phyloP scores from a whole-genome alignment of 1,140 invertebrate species.

The Lepeophtheirus salmonis region DNA sequence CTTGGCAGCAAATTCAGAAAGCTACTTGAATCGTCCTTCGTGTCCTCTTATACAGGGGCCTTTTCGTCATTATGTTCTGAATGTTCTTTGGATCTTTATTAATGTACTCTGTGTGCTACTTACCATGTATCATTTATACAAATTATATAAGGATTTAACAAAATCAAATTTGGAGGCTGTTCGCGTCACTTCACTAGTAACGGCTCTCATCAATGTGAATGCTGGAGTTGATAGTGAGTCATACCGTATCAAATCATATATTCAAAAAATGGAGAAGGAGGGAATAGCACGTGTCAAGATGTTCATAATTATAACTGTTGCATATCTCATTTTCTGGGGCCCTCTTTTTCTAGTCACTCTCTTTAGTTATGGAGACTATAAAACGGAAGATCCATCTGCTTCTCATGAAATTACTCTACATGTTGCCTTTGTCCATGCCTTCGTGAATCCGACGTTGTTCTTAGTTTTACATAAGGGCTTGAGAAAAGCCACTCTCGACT shows the following conservation, averaged over 20 bases:
- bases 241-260: constrained; percentile 51
- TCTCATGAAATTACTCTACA: constrained; percentile 44
- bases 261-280: constrained; percentile 51
- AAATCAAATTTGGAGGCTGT: constrained; percentile 48
- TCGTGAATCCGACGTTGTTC: constrained; percentile 61
- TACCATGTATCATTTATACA: constrained; percentile 61
- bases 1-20: constrained; percentile 56
- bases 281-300: constrained; percentile 36
- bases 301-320: constrained; percentile 61
- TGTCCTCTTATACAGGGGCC: constrained; percentile 53
- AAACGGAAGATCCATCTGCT: constrained; percentile 20
- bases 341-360: constrained; percentile 66
- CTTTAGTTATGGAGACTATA: constrained; percentile 26
- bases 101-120: constrained; percentile 65
- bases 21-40: constrained; percentile 43
- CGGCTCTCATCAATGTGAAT: constrained; percentile 17
- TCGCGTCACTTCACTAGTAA: constrained; percentile 45
- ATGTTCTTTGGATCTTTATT: constrained; percentile 69
- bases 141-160: constrained; percentile 60
- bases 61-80: constrained; percentile 66
- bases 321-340: constrained; percentile 69
- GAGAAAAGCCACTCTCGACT: constrained; percentile 8
- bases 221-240: constrained; percentile 34
- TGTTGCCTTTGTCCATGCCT: constrained; percentile 66
- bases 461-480: constrained; percentile 44